Evolutionary conservation across 2,888 invertebrate species (phyloP), one percentile per base, ranked within the genome.

Genomic region (Machimus rusticus): DNA sequence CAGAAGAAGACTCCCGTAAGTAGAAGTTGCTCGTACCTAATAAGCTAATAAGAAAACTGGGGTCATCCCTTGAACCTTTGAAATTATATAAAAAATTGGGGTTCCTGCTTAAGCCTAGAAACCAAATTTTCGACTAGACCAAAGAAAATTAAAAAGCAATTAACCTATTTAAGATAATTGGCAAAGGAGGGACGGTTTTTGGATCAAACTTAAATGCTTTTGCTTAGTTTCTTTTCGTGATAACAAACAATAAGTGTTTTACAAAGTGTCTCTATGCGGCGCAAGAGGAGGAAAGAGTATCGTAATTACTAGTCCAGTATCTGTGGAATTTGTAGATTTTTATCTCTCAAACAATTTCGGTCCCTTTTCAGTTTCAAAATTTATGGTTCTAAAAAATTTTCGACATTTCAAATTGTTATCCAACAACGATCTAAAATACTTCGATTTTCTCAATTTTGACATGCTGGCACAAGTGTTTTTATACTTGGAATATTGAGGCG

Each of bases 281-380:
- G 19, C 23, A 9, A 66, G 28, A 28, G 66, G 28, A 66, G 23
- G 66, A 23, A 28, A 46, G 12, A 46, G 43, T 66, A 28, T 66
- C n/a, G 66, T 23, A 66, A 66, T 66, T 66, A 66, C 66, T 9
- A 28, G 12, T 12, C 4, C 66, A 55, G 19, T 19, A 55, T 37
- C 9, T 79, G 51, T 23, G 31, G 28, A 51, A 79, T 23, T 28
- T 79, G 79, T 51, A 79, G 79, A 79, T 79, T 79, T 79, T 79
- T 79, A 79, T 79, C 79, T 79, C 31, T 79, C 51, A 9, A 66
- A 66, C 66, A 66, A 79, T 79, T 79, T 79, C 51, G 79, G 79
- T 23, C 28, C 37, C 79, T 46, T 79, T 79, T 79, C 51, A 51
- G 39, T 28, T 79, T 28, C 28, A 14, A 79, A 79, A 79, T 79